phyloP scores from a whole-genome alignment of 2,113 vertebrate genomes.

The Siniperca chuatsi region DNA sequence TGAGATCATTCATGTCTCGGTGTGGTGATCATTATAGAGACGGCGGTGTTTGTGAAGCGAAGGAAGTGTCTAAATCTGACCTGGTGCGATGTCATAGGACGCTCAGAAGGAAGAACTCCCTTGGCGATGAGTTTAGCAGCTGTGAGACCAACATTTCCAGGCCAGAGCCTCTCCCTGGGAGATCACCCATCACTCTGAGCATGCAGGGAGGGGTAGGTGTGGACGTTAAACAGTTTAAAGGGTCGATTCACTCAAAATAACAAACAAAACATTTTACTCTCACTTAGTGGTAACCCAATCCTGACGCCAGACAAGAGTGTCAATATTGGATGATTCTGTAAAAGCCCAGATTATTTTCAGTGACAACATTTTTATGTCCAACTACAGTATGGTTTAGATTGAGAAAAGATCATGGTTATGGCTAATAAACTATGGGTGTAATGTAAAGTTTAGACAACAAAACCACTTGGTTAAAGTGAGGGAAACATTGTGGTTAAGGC shows the following conservation, averaged over 20 bases:
- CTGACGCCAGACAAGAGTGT: background rate
- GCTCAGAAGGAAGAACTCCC: conserved; percentile 31
- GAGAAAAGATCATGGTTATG: background rate
- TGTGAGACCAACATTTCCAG: conserved; percentile 58
- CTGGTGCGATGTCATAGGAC: conserved; percentile 30
- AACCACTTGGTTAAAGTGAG: background rate
- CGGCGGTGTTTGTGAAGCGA: background rate
- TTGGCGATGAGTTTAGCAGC: conserved; percentile 77
- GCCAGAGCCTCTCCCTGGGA: conserved; percentile 23
- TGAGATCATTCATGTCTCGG: conserved; percentile 22
- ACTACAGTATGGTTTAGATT: background rate
- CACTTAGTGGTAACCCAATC: background rate
- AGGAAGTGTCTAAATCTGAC: conserved; percentile 34
- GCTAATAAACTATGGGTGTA: background rate
- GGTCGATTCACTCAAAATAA: background rate
- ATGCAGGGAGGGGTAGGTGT: conserved; percentile 15
- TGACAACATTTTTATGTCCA: background rate
- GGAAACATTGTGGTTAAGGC: conserved; percentile 15
- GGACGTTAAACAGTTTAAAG: background rate
- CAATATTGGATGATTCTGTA: background rate
- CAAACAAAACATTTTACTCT: background rate
- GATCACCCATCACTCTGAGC: conserved; percentile 20
- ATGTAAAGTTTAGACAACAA: conserved; percentile 5
- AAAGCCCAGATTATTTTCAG: background rate
- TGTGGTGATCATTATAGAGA: conserved; percentile 7